Evolutionary conservation across 2,113 vertebrate species (phyloP).

Genomic region (Elaphurus davidianus): DNA sequence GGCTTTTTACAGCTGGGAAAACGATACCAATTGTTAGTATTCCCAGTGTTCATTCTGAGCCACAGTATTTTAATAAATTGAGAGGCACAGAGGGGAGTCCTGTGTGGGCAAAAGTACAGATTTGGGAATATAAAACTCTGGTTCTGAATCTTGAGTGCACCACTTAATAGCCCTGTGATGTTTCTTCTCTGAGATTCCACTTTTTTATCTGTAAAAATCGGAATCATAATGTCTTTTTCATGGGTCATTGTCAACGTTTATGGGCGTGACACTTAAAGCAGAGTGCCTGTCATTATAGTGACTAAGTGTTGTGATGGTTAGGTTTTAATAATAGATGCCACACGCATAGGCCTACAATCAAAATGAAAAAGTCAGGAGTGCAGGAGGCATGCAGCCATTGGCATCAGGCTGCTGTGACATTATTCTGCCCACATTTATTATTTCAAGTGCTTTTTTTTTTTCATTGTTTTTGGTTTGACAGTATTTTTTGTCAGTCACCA

Average conservation of each 20-base stretch:
- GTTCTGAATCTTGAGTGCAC: not conserved
- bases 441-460: not conserved
- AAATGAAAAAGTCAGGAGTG: not conserved
- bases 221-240: not conserved
- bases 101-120: not conserved
- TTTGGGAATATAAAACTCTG: not conserved
- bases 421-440: not conserved
- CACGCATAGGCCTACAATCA: not conserved
- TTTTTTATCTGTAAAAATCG: conserved; percentile 9
- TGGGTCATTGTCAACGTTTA: not conserved
- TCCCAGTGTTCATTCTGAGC: not conserved
- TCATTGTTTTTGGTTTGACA: not conserved
- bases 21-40: not conserved
- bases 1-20: not conserved
- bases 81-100: not conserved
- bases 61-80: not conserved
- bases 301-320: not conserved
- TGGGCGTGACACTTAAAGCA: not conserved
- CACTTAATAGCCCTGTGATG: not conserved
- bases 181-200: not conserved
- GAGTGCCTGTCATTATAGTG: not conserved
- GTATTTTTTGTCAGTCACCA: not conserved
- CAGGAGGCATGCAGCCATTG: not conserved
- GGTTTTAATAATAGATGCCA: not conserved
- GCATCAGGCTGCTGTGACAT: not conserved